Base-by-base conservation (phyloP, 1,140 invertebrate genomes). In the Drosophila yakuba region DNA sequence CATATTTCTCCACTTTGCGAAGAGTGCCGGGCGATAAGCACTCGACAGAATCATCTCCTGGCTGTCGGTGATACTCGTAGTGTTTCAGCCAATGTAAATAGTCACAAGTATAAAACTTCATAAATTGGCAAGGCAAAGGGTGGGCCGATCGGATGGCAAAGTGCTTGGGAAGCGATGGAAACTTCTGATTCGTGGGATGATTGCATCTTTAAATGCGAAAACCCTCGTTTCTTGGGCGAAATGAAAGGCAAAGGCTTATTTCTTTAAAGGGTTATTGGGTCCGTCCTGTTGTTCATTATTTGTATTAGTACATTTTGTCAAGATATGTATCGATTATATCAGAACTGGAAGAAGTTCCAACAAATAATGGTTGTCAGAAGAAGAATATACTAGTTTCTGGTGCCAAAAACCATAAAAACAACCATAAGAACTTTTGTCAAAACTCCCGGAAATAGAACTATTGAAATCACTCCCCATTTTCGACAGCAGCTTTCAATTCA, bases 91-190 rank as follows among this genome's bases (percentile, higher is more conserved):
- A 72, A 58, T 57, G 68, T 72, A 56, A 72, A 72, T 72, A 72
- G 68, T 72, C 68, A 71, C 44, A 43, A 58, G 67, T 72, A 72
- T 71, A 71, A 71, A 72, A 72, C 68, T 71, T 72, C 66, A 72
- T 72, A 72, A 72, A 71, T 72, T 41, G 64, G 45, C 17, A 8
- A 15, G 15, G 62, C 32, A 32, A 32, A 32, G 25, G 25, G 14
- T 8, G 41, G 41, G 32, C 7, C 32, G 32, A 32, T 8, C 23
- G 14, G 14, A 39, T 38, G 36, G 67, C n/a, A 48, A 57, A 57
- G 38, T 66, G 64, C 54, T 68, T 68, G 64, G 32, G 32, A 38
- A 45, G 28, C 47, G 64, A 71, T 50, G 51, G 64, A 41, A 69
- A 57, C 64, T 69, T 39, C n/a, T 57, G 64, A 71, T 69, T 36